Conservation (phyloP, 2,797 vertebrate species). For the Gorsachius magnificus region DNA sequence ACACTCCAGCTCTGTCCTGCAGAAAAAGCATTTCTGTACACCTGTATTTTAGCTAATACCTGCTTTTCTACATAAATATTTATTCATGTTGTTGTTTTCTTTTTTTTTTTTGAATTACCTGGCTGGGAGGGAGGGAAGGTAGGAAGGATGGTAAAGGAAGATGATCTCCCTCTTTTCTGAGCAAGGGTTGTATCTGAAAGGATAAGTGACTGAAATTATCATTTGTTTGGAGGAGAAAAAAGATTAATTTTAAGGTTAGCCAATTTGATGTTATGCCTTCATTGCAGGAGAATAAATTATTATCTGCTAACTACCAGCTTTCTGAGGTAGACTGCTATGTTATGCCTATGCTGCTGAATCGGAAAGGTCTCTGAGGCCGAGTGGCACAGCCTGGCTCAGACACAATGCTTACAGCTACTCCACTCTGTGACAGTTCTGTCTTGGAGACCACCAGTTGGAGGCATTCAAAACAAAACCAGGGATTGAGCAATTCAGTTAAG, state of each 20-base stretch:
- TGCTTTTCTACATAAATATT: background rate
- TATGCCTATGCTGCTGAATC: background rate
- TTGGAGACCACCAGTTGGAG: background rate
- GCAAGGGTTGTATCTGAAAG: conserved; percentile 36
- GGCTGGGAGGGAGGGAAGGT: conserved; percentile 58
- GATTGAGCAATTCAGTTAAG: background rate
- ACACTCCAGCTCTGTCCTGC: background rate
- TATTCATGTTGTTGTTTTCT: background rate
- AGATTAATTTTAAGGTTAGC: background rate
- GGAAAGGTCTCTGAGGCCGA: background rate
- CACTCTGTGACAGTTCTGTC: background rate
- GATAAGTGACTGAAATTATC: background rate
- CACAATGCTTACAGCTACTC: background rate
- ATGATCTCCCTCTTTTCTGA: conserved; percentile 64
- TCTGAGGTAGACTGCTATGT: background rate
- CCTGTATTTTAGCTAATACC: background rate
- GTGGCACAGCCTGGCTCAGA: background rate
- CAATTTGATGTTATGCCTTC: background rate
- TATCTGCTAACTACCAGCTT: background rate
- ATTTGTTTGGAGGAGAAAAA: background rate
- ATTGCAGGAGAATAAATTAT: background rate
- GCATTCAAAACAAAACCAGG: background rate
- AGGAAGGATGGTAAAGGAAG: conserved; percentile 67
- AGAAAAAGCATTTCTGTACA: background rate
- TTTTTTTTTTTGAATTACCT: conserved; percentile 50